phyloP scores from a whole-genome alignment of 2,888 invertebrate genomes.

The Callinectes sapidus region DNA sequence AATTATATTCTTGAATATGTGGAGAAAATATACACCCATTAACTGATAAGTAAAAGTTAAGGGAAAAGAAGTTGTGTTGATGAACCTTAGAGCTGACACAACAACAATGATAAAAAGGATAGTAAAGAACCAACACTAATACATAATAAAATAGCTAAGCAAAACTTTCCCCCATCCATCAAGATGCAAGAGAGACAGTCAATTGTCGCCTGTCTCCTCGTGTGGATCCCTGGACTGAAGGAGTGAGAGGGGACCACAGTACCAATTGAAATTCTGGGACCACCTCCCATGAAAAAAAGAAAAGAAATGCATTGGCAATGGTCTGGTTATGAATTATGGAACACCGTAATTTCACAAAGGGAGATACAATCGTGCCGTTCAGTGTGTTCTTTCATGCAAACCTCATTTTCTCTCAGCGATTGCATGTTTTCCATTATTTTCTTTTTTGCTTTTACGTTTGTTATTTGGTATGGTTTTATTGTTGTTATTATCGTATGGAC shows the following conservation, averaged over 20 bases:
- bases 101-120: too few relatives aligned
- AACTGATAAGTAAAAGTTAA: too few relatives aligned
- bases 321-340: conserved; percentile 1
- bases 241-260: too few relatives aligned
- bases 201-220: neutral
- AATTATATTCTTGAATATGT: too few relatives aligned
- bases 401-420: neutral
- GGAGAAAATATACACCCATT: too few relatives aligned
- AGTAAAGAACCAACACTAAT: too few relatives aligned
- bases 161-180: neutral
- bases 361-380: neutral
- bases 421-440: neutral
- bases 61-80: too few relatives aligned
- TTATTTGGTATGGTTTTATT: neutral
- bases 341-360: neutral
- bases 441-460: neutral
- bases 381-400: neutral
- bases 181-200: neutral
- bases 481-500: too few relatives aligned
- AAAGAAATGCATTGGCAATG: neutral
- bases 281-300: neutral
- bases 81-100: too few relatives aligned
- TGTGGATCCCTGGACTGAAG: neutral
- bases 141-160: too few relatives aligned
- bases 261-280: neutral